phyloP scores from a whole-genome alignment of 2,113 vertebrate genomes.

The Gambusia affinis region DNA sequence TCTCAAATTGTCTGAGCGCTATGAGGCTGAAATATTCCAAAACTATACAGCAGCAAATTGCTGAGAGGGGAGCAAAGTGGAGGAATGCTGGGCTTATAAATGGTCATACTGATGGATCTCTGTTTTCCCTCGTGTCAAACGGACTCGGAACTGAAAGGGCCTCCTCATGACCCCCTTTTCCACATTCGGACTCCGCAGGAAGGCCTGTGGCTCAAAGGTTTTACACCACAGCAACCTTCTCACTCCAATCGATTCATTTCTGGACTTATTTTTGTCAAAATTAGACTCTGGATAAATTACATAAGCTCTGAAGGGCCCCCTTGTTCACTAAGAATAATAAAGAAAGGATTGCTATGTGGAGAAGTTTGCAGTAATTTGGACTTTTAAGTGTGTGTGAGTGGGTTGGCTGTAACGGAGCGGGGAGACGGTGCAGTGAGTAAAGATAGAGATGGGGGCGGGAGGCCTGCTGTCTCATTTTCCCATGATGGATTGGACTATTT shows the following conservation, averaged over 20 bases:
- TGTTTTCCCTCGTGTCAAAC: conserved; percentile 67
- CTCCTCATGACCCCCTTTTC: conserved; percentile 60
- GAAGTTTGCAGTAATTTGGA: conserved; percentile 54
- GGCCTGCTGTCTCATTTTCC: conserved; percentile 67
- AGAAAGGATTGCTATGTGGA: conserved; percentile 67
- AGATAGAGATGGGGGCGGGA: neutral
- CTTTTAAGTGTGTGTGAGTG: conserved; percentile 46
- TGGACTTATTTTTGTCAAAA: conserved; percentile 61
- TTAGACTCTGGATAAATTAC: conserved; percentile 75
- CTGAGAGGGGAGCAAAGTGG: conserved; percentile 47
- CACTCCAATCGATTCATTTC: conserved; percentile 55
- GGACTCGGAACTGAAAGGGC: conserved; percentile 58
- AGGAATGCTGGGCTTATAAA: conserved; percentile 64
- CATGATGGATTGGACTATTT: conserved; percentile 75
- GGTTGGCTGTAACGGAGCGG: conserved; percentile 21
- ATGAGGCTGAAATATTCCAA: conserved; percentile 41
- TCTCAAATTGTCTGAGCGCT: conserved; percentile 9
- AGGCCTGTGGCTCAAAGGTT: conserved; percentile 74
- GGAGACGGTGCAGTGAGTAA: conserved; percentile 18
- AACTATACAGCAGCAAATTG: conserved; percentile 37
- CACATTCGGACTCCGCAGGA: conserved; percentile 44
- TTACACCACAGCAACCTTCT: conserved; percentile 74
- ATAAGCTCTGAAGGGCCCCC: conserved; percentile 65
- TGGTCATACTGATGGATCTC: conserved; percentile 65
- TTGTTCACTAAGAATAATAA: conserved; percentile 76